Percentiles rank a stretch among this genome's conserved stretches.
phyloP scores from a whole-genome alignment of 2,888 invertebrate species.

The Tolmerus cingulatus region DNA sequence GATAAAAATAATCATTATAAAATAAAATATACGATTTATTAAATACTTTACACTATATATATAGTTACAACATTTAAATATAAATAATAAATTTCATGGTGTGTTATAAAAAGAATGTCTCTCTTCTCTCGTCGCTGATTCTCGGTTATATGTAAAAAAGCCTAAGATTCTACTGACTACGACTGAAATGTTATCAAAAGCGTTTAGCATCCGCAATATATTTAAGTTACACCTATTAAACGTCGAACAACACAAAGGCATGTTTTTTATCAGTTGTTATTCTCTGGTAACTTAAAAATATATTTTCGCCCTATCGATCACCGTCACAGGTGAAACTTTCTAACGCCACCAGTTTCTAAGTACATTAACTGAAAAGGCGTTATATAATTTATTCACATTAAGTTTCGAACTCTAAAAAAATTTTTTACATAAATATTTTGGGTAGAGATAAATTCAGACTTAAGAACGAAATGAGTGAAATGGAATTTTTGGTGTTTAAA shows the following conservation, averaged over 20 bases:
- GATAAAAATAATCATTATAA: not conserved
- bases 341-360: not conserved
- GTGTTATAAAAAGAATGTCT: constrained; percentile 26
- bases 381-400: not conserved
- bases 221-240: not conserved
- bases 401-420: not conserved
- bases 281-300: not conserved
- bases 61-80: constrained; percentile 28
- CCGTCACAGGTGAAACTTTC: not conserved
- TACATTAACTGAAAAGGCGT: not conserved
- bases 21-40: constrained; percentile 33
- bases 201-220: not conserved
- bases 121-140: not conserved
- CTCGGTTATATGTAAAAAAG: not conserved
- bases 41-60: not conserved
- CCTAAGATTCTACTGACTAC: not conserved
- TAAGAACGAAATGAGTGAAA: not conserved
- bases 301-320: not conserved
- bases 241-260: constrained; percentile 7
- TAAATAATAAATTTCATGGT: constrained; percentile 28
- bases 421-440: not conserved
- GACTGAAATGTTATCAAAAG: constrained; percentile 11
- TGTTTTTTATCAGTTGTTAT: not conserved
- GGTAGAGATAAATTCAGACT: not conserved
- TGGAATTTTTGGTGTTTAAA: not conserved